Evolutionary conservation across 2,113 vertebrate species (phyloP).

Genomic region (Mesembrinibis cayennensis): DNA sequence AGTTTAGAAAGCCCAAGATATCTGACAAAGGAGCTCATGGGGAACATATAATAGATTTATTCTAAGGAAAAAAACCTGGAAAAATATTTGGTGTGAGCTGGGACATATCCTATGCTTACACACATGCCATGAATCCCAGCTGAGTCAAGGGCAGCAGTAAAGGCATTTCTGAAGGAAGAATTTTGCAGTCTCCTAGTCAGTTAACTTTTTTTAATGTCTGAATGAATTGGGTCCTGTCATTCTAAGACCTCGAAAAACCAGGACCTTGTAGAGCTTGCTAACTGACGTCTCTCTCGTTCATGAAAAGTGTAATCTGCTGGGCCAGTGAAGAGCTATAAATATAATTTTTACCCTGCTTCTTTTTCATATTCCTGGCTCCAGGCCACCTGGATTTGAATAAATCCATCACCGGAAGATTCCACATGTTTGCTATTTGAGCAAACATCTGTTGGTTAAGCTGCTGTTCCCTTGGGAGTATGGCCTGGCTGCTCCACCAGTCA

Average conservation of each 20-base stretch:
- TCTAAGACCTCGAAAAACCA: neutral
- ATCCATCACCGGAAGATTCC: slow-evolving; percentile 63
- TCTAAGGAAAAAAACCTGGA: neutral
- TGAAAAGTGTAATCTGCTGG: slow-evolving; percentile 42
- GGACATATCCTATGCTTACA: neutral
- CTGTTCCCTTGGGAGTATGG: slow-evolving; percentile 29
- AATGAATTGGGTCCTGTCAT: neutral
- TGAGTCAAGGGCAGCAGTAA: neutral
- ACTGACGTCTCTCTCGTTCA: slow-evolving; percentile 30
- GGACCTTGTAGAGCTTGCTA: neutral
- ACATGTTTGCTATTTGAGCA: slow-evolving; percentile 66
- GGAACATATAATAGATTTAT: neutral
- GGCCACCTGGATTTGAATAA: slow-evolving; percentile 63
- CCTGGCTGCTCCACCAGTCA: slow-evolving; percentile 25
- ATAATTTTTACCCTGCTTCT: neutral
- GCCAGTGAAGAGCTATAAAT: slow-evolving; percentile 41
- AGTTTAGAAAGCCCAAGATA: neutral
- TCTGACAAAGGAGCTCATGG: neutral
- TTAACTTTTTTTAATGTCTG: neutral
- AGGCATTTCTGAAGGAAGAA: neutral
- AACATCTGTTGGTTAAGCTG: slow-evolving; percentile 64
- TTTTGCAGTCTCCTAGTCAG: neutral
- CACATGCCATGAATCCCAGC: neutral
- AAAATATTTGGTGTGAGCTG: neutral
- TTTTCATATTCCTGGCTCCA: slow-evolving; percentile 49